Percentiles rank a stretch among this genome's conserved stretches.
Conservation (phyloP, 2,888 invertebrate genomes). For the Suillia variegata region DNA sequence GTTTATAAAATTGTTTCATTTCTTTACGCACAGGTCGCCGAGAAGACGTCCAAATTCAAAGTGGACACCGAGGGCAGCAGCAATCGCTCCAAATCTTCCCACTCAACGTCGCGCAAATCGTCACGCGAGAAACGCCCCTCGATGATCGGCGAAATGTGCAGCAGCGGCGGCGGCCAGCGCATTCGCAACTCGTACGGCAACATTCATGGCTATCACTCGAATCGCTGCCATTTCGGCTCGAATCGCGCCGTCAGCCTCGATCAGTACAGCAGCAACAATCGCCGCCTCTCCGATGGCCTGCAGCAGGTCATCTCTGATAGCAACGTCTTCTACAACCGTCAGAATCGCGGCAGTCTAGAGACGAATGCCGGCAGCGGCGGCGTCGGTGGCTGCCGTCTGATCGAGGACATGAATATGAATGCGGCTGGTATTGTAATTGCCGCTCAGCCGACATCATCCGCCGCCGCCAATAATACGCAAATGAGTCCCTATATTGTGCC, state of each 20-base stretch:
- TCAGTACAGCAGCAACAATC: slow-evolving; percentile 60
- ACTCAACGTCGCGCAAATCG: slow-evolving; percentile 72
- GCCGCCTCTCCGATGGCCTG: slow-evolving; percentile 59
- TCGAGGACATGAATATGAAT: slow-evolving; percentile 47
- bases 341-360: slow-evolving; percentile 51
- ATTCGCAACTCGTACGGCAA: slow-evolving; percentile 61
- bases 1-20: not conserved
- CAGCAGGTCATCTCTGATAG: slow-evolving; percentile 61
- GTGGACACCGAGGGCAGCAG: slow-evolving; percentile 72
- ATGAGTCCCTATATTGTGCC: slow-evolving; percentile 30
- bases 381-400: slow-evolving; percentile 26
- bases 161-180: slow-evolving; percentile 58
- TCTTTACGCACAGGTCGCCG: slow-evolving; percentile 63
- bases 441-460: slow-evolving; percentile 9
- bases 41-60: slow-evolving; percentile 76
- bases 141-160: slow-evolving; percentile 62
- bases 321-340: slow-evolving; percentile 60
- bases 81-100: slow-evolving; percentile 66
- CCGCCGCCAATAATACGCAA: too few species aligned
- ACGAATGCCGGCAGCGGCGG: slow-evolving; percentile 30
- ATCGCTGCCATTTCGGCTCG: slow-evolving; percentile 60
- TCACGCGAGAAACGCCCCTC: slow-evolving; percentile 67
- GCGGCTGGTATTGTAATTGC: slow-evolving; percentile 27
- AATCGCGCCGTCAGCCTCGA: slow-evolving; percentile 61
- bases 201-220: slow-evolving; percentile 59